A percentile compares a stretch with the other conserved stretches of the same genome.
Evolutionary conservation across 2,797 vertebrate genomes (phyloP).

Genomic region (Tragelaphus eurycerus): DNA sequence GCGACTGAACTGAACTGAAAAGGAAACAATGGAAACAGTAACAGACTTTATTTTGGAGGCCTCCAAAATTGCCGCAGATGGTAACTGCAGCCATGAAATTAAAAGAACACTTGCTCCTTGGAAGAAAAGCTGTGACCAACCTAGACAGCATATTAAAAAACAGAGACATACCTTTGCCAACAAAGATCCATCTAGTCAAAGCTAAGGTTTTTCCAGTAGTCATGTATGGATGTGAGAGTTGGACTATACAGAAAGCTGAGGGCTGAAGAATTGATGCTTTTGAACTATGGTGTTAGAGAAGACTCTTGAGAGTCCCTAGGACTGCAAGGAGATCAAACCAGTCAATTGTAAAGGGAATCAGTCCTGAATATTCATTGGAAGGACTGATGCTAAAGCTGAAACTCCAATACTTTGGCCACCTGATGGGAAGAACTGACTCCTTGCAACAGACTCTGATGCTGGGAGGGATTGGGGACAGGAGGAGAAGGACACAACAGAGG

Average conservation of each 20-base stretch:
- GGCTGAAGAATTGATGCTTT: not conserved
- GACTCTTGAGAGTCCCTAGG: not conserved
- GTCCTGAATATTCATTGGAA: not conserved
- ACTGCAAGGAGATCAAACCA: not conserved
- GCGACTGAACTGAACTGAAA: too few relatives aligned
- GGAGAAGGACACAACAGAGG: accelerated
- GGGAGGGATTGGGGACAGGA: not conserved
- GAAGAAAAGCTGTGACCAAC: not conserved
- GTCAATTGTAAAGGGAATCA: not conserved
- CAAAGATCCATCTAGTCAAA: not conserved
- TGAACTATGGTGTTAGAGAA: not conserved
- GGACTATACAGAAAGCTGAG: not conserved
- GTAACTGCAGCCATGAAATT: not conserved
- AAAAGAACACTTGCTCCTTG: not conserved
- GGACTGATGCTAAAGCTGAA: not conserved
- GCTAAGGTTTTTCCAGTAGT: not conserved
- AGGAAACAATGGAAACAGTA: not conserved
- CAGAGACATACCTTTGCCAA: not conserved
- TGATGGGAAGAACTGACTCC: accelerated
- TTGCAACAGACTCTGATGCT: not conserved
- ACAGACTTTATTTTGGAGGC: not conserved
- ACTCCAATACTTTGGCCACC: not conserved
- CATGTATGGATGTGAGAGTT: not conserved
- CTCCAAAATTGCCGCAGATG: not conserved
- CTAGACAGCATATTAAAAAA: not conserved